Percentiles rank a stretch among this genome's conserved stretches.
phyloP scores from a whole-genome alignment of 2,797 vertebrate species.

The Enoplosus armatus region DNA sequence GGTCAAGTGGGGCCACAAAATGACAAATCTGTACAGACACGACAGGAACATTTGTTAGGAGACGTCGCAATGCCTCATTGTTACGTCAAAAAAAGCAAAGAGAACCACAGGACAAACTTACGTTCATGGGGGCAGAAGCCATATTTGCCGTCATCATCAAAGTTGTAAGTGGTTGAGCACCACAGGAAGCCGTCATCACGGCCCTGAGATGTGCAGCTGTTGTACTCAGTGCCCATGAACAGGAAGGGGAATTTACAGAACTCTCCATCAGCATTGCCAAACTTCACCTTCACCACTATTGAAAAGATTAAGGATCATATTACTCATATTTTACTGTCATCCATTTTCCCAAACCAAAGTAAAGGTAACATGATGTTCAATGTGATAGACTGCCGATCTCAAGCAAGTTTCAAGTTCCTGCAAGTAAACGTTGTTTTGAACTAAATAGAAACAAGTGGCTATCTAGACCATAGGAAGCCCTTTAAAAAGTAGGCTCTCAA shows the following conservation, averaged over 20 bases:
- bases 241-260: conserved; percentile 98
- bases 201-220: conserved; percentile 92
- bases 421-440: neutral
- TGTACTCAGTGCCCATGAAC: conserved; percentile 94
- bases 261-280: conserved; percentile 96
- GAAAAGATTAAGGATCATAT: neutral
- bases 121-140: conserved; percentile 99
- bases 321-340: neutral
- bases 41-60: neutral
- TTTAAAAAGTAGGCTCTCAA: conserved; percentile 2
- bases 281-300: conserved; percentile 96
- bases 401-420: neutral
- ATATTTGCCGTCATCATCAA: conserved; percentile 95
- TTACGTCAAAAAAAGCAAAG: neutral
- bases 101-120: conserved; percentile 80
- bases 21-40: neutral
- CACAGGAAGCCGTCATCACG: conserved; percentile 97
- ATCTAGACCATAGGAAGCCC: neutral
- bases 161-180: conserved; percentile 97
- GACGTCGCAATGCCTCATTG: neutral
- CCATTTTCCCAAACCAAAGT: neutral
- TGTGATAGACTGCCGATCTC: neutral
- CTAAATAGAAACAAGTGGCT: neutral
- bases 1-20: conserved; percentile 10
- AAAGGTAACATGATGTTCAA: neutral